Base-by-base conservation (phyloP, 2,797 vertebrate species). In the Neostethus bicornis region DNA sequence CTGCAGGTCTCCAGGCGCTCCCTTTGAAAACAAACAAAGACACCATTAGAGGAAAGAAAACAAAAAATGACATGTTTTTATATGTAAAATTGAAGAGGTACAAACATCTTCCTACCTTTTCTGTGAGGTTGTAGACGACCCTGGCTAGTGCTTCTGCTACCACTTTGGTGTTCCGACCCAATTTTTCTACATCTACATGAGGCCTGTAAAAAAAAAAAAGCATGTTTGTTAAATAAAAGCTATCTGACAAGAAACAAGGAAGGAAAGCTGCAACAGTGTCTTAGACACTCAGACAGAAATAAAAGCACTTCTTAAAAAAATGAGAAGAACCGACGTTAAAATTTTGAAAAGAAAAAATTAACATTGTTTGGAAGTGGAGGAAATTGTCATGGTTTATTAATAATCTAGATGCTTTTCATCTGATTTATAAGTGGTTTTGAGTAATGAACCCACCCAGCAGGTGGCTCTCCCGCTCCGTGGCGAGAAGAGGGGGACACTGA, bases 51-150 rank as follows among this genome's bases (percentile, higher is more conserved):
- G 7, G 2, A 2, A n/a, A 10, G 7, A 31, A 71, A 14, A 2
- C 0, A 1, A 0, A 14, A 2, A 4, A 7, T 25, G 23, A 2
- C 8, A 6, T 24, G 4, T 42, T 12, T 9, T n/a, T 5, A 17
- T 12, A 4, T 38, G 0, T 10, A 0, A 5, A 4, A 24, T 8
- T n/a, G n/a, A n/a, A n/a, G n/a, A n/a, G n/a, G n/a, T n/a, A n/a
- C n/a, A n/a, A n/a, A n/a, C n/a, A n/a, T 7, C n/a, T 50, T 63
- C 7, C 9, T 64, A 99, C 97, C 94, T 99, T 99, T 59, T 97
- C 96, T 0, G 97, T 98, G 47, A 99, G 91, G 85, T 99, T 99
- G 86, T 99, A 99, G 80, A 99, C 91, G 38, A 98, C 95, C 26
- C 96, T 92, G 0, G 97, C 96, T 51, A 99, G 84, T 0, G 95